Evolutionary conservation across 2,888 invertebrate species (phyloP), one percentile per base, ranked within the genome.

Genomic region (Hydriomena furcata): DNA sequence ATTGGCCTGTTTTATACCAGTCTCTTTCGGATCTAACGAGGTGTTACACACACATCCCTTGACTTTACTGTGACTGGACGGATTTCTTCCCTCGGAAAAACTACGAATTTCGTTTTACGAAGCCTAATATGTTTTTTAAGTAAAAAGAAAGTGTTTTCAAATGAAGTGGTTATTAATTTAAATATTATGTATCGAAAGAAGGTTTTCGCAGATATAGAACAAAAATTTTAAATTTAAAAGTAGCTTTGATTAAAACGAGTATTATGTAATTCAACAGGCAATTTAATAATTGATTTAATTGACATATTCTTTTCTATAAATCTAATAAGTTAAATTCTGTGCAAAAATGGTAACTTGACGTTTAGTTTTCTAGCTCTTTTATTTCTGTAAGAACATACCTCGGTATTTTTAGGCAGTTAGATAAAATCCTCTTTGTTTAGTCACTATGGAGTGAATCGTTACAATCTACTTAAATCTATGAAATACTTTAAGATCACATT

Each of bases 401-500:
- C 10, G 8, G 4, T 32, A 20, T 20, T 13, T 20, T 32, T 5
- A 32, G 17, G 5, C 17, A 13, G 8, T 17, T 17, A 8, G n/a
- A 31, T 30, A 13, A 5, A 28, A 17, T 20, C 1, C 28, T 21
- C 21, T 20, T 11, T n/a, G 7, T 24, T 23, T 36, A 27, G 20
- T 21, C 27, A 41, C 28, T 17, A 17, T 42, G 24, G 30, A 13
- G 34, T 35, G 37, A 41, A 25, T 10, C 7, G 28, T 24, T 34
- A 20, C 6, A 30, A 13, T 36, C 20, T 46, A 27, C 34, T 20
- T 44, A 40, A 8, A 11, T 2, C 34, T 50, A 44, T 25, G 6
- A 28, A 32, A 27, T 40, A 38, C 21, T 37, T 32, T 42, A 35
- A 11, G 5, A 59, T 57, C 61, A 61, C 58, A 61, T 43, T 55